phyloP scores from a whole-genome alignment of 2,797 vertebrate species.

The Halcyon badia region DNA sequence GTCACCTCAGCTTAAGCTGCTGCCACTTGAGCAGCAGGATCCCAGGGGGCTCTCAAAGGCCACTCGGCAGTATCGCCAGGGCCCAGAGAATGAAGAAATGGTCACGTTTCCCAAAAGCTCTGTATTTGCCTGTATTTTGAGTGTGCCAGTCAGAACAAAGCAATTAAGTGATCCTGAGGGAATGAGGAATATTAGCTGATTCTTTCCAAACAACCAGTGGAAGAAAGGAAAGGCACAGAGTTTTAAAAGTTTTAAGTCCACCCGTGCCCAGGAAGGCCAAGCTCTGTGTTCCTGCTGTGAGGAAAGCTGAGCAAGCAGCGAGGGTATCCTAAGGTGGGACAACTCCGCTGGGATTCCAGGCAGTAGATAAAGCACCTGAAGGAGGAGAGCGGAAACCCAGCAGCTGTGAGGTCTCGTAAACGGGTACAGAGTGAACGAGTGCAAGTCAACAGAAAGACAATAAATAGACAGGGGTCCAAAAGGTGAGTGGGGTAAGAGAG shows the following conservation, averaged over 20 bases:
- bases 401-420: not conserved
- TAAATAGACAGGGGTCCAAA: not conserved
- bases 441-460: not conserved
- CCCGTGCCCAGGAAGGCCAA: not conserved
- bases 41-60: not conserved
- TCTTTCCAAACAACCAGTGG: not conserved
- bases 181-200: not conserved
- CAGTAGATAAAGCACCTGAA: not conserved
- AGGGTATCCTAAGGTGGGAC: not conserved
- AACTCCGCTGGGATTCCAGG: not conserved
- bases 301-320: fast-evolving
- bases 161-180: fast-evolving
- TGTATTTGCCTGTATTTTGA: not conserved
- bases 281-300: not conserved
- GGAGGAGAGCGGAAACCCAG: not conserved
- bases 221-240: not conserved
- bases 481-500: not conserved
- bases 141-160: not conserved
- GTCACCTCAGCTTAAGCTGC: not conserved
- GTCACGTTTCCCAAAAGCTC: not conserved
- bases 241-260: not conserved
- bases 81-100: not conserved
- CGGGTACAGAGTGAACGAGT: not conserved
- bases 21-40: fast-evolving
- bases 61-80: not conserved